Evolutionary conservation across 2,113 vertebrate genomes (phyloP).

Genomic region (Podocnemis expansa): DNA sequence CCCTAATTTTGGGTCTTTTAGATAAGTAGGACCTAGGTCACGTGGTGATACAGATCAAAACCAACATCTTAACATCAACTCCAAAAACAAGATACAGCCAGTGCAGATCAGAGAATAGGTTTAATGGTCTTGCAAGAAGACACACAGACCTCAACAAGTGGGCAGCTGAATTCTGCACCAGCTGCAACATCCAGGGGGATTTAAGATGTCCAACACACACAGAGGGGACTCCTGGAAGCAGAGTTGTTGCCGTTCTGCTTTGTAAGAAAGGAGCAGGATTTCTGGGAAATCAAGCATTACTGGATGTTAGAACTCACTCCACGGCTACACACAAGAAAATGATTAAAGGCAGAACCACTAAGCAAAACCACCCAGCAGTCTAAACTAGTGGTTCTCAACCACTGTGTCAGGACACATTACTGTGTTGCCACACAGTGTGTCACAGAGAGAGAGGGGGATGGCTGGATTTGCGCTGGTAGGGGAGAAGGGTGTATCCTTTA

Average conservation of each 20-base stretch:
- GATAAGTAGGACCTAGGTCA: neutral
- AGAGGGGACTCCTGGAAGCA: neutral
- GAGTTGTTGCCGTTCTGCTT: accelerated
- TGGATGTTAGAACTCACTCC: neutral
- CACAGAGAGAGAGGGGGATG: no score
- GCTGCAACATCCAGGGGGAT: neutral
- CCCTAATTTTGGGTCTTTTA: neutral
- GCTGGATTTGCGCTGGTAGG: no score
- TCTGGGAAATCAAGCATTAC: neutral
- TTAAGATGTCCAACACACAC: neutral
- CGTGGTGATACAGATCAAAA: neutral
- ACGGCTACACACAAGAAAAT: neutral
- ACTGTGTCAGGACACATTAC: no score
- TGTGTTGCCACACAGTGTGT: no score
- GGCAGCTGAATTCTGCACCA: neutral
- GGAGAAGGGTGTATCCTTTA: no score
- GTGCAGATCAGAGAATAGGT: neutral
- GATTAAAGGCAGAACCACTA: neutral
- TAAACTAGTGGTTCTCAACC: no score
- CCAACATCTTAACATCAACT: neutral
- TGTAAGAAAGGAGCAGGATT: neutral
- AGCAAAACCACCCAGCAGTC: neutral
- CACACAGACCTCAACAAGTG: neutral
- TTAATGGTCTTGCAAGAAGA: neutral
- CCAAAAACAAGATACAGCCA: neutral